These are phyloP conservation scores for Denticeps clupeoides DNA, from an alignment of 2,797 vertebrate genomes.

Conservation along the genomic window DNA sequence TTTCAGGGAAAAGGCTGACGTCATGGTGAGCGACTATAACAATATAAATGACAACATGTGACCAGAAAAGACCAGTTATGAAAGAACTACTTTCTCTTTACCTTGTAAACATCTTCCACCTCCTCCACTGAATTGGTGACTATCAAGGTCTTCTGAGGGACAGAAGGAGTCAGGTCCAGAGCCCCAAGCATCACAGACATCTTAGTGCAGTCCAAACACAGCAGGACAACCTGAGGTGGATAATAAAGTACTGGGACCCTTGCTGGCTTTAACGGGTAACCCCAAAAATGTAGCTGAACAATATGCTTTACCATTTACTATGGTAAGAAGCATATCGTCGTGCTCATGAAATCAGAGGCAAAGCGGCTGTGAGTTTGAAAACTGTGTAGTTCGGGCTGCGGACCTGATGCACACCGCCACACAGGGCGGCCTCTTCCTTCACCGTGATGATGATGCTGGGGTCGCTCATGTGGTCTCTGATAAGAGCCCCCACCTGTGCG, in stretches of 20 bases:
- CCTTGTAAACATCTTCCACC: slow-evolving; percentile 72
- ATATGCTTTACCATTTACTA: too few species aligned
- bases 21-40: too few species aligned
- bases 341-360: too few species aligned
- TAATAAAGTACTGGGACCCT: background rate
- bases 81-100: slow-evolving; percentile 31
- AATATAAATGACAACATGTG: too few species aligned
- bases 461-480: slow-evolving; percentile 61
- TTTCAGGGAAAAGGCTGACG: slow-evolving; percentile 68
- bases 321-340: too few species aligned
- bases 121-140: slow-evolving; percentile 63
- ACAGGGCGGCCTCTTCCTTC: slow-evolving; percentile 76
- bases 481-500: slow-evolving; percentile 49
- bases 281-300: too few species aligned
- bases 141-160: slow-evolving; percentile 74
- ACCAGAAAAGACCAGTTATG: too few species aligned
- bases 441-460: slow-evolving; percentile 67
- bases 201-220: slow-evolving; percentile 62
- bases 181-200: slow-evolving; percentile 56
- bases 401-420: slow-evolving; percentile 79
- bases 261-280: too few species aligned
- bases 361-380: too few species aligned
- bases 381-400: slow-evolving; percentile 6
- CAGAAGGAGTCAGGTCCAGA: slow-evolving; percentile 57
- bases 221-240: slow-evolving; percentile 55